Evolutionary conservation across 2,797 vertebrate genomes (phyloP).

Genomic region (Dermochelys coriacea): DNA sequence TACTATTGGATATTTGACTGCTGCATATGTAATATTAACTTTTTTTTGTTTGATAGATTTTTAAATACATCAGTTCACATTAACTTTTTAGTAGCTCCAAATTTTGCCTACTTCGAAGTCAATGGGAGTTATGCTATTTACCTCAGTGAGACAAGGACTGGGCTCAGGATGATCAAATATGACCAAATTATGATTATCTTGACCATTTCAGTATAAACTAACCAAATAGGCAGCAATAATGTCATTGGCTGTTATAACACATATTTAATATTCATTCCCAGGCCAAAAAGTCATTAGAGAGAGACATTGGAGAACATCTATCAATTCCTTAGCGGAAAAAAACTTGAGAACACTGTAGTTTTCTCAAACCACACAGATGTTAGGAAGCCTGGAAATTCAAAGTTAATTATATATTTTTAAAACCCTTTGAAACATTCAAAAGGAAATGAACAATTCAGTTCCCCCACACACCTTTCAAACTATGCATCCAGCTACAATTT

Average conservation of each 20-base stretch:
- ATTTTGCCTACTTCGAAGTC: background rate
- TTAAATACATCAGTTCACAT: background rate
- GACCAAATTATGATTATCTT: background rate
- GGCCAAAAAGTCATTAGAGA: background rate
- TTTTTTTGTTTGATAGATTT: background rate
- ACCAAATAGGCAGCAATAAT: background rate
- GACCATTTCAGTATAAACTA: background rate
- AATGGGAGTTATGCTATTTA: background rate
- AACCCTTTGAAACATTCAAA: background rate
- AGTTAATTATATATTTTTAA: background rate
- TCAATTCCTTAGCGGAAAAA: background rate
- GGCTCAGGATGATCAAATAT: background rate
- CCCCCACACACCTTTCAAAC: background rate
- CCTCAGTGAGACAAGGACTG: background rate
- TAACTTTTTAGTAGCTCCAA: background rate
- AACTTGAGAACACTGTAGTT: background rate
- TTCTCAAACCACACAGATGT: background rate
- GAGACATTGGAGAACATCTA: background rate
- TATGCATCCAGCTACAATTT: background rate
- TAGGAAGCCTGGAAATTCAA: background rate
- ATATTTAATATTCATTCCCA: background rate
- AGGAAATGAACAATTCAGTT: background rate
- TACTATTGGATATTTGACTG: background rate
- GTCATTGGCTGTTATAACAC: background rate
- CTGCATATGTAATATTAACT: background rate